Conservation (phyloP, 1,140 invertebrate genomes). For the Spodoptera frugiperda region DNA sequence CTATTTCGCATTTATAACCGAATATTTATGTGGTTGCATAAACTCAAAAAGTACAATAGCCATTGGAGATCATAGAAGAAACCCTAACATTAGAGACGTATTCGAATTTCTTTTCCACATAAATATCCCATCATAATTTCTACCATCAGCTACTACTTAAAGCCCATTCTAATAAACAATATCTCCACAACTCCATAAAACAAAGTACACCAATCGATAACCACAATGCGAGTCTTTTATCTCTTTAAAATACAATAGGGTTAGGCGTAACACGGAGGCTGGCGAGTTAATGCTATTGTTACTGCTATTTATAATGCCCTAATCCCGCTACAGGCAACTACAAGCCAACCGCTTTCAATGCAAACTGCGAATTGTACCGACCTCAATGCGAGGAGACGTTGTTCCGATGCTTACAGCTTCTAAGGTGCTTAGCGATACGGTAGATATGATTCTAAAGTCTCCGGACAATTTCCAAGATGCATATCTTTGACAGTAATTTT, state of each 20-base stretch:
- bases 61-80: too few relatives aligned
- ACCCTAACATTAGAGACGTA: too few relatives aligned
- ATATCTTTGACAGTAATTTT: constrained; percentile 3
- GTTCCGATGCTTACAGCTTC: background rate
- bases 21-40: too few relatives aligned
- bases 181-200: background rate
- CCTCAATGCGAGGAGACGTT: background rate
- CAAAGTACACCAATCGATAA: constrained; percentile 12
- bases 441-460: constrained; percentile 22
- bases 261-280: constrained; percentile 16
- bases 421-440: constrained; percentile 18
- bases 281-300: constrained; percentile 25
- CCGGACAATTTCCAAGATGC: constrained; percentile 2
- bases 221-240: constrained; percentile 28
- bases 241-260: constrained; percentile 25
- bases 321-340: constrained; percentile 11
- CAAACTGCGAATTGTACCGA: constrained; percentile 16
- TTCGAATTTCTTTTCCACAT: too few relatives aligned
- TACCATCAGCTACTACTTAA: too few relatives aligned
- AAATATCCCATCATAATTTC: background rate
- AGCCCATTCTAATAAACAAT: background rate
- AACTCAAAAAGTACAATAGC: too few relatives aligned
- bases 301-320: constrained; percentile 24
- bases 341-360: constrained; percentile 15
- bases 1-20: too few relatives aligned